Conservation (phyloP, 2,113 vertebrate species). For the Balaenoptera acutorostrata region DNA sequence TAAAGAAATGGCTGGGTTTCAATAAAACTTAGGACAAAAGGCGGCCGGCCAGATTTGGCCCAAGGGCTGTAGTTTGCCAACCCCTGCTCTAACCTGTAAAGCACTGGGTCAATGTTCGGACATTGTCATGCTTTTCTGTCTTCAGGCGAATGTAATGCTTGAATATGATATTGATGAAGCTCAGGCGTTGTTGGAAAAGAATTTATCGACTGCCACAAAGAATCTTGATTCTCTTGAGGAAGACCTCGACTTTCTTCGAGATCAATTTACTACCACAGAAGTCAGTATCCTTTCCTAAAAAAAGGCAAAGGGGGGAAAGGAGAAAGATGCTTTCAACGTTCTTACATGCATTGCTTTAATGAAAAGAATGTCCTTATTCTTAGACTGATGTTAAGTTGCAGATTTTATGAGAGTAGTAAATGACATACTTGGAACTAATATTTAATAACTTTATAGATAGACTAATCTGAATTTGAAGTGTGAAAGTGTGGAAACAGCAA, state of each 20-base stretch:
- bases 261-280: slow-evolving; percentile 99
- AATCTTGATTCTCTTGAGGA: slow-evolving; percentile 95
- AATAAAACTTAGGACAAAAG: not conserved
- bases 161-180: slow-evolving; percentile 98
- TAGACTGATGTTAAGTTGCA: not conserved
- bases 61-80: not conserved
- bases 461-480: slow-evolving; percentile 15
- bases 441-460: not conserved
- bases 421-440: not conserved
- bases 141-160: slow-evolving; percentile 97
- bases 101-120: not conserved
- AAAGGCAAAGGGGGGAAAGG: not conserved
- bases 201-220: slow-evolving; percentile 92
- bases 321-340: not conserved
- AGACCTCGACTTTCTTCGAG: slow-evolving; percentile 96
- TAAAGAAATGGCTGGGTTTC: not conserved
- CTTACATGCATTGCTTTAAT: not conserved
- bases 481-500: not conserved
- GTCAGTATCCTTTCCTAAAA: slow-evolving; percentile 96
- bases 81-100: not conserved
- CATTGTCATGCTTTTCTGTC: slow-evolving; percentile 35
- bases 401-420: not conserved
- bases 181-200: slow-evolving; percentile 95
- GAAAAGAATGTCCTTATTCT: slow-evolving; percentile 1
- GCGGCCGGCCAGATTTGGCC: not conserved